Conservation (phyloP, 2,797 vertebrate species). For the Anableps anableps region DNA sequence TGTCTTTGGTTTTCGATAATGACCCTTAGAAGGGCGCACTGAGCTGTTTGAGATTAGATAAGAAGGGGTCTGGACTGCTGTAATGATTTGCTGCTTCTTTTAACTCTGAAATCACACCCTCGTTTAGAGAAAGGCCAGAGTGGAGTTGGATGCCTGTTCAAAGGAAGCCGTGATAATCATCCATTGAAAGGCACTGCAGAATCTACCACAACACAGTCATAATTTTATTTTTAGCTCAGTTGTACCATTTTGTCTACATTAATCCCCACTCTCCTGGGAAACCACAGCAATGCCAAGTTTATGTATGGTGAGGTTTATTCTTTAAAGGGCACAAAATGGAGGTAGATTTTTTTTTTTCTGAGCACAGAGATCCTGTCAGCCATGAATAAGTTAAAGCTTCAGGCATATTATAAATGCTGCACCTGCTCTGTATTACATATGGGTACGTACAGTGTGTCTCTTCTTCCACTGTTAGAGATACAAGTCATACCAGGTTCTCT, state of each 20-base stretch:
- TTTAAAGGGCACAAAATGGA: slow-evolving; percentile 1
- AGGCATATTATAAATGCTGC: not conserved
- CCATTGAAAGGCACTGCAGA: not conserved
- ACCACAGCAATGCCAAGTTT: not conserved
- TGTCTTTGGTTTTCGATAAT: slow-evolving; percentile 42
- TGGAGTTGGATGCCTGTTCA: slow-evolving; percentile 21
- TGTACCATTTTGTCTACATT: slow-evolving; percentile 4
- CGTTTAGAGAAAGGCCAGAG: slow-evolving; percentile 29
- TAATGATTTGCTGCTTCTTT: slow-evolving; percentile 61
- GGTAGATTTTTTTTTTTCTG: not conserved
- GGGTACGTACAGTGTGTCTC: slow-evolving; percentile 17
- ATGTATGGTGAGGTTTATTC: not conserved
- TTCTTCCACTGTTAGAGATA: slow-evolving; percentile 1
- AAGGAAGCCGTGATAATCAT: slow-evolving; percentile 10
- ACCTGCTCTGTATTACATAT: slow-evolving; percentile 17
- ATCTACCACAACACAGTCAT: slow-evolving; percentile 11
- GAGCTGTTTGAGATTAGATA: slow-evolving; percentile 30
- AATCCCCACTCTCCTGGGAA: not conserved
- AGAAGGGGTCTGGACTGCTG: slow-evolving; percentile 38
- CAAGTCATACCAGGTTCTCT: slow-evolving; percentile 22
- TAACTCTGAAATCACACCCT: slow-evolving; percentile 52
- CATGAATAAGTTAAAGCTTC: slow-evolving; percentile 7
- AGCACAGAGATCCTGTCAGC: not conserved
- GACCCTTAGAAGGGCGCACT: slow-evolving; percentile 32
- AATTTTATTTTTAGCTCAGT: slow-evolving; percentile 18